These are phyloP conservation scores for Actinemys pallida DNA, from an alignment of 2,113 vertebrate genomes.

Conservation along the genomic window DNA sequence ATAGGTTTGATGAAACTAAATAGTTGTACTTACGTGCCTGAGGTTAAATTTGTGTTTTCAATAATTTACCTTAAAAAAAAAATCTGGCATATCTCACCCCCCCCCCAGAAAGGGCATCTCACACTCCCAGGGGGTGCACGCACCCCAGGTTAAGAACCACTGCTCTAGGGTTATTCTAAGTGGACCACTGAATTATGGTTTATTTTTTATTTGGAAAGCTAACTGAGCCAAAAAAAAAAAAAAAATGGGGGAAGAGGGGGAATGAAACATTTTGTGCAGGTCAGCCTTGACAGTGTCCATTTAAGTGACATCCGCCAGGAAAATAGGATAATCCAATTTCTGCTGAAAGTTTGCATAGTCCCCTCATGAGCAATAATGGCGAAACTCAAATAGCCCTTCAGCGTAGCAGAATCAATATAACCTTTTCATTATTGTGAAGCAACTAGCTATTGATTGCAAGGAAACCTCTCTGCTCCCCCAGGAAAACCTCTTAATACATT, in stretches of 20 bases:
- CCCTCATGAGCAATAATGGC: constrained; percentile 11
- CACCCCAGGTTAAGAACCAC: no score
- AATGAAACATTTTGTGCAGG: not conserved
- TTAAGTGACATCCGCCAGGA: constrained; percentile 36
- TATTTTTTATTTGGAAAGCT: not conserved
- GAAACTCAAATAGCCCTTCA: not conserved
- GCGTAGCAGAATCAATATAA: not conserved
- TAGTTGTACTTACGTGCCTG: no score
- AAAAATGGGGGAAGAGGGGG: not conserved
- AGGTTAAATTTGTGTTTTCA: no score
- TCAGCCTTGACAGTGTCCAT: constrained; percentile 34
- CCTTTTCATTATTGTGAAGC: not conserved
- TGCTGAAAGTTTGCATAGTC: constrained; percentile 43
- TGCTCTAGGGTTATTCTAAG: not conserved
- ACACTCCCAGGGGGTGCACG: no score
- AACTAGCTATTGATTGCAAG: not conserved
- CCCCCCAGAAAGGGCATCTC: no score
- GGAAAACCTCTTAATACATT: not conserved
- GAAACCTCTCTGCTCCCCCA: not conserved
- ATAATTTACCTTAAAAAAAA: no score
- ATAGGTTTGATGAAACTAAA: no score
- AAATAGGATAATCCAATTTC: constrained; percentile 64
- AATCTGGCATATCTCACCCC: no score
- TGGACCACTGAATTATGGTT: not conserved
- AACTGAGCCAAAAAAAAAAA: not conserved